A percentile compares a stretch with the other conserved stretches of the same genome.
Evolutionary conservation across 1,140 invertebrate genomes (phyloP).

Genomic region (Sitobion miscanthi): DNA sequence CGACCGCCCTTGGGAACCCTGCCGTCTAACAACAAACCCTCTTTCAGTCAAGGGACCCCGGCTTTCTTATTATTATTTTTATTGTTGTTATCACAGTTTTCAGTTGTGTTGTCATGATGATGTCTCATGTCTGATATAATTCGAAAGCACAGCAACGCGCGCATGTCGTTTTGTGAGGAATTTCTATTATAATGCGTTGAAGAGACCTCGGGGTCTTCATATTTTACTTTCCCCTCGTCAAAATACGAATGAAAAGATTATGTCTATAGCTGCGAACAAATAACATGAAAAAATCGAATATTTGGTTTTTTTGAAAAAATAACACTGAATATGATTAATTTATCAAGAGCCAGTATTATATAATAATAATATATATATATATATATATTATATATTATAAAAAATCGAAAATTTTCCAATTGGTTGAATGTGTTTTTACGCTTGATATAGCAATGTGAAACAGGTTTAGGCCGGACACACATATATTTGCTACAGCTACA

Average conservation of each 20-base stretch:
- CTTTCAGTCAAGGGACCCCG: neutral
- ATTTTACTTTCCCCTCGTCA: neutral
- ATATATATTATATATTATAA: neutral
- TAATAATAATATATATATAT: neutral
- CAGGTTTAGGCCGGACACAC: neutral
- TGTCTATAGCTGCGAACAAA: neutral
- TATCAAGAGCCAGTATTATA: neutral
- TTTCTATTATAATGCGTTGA: neutral
- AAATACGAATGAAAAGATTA: neutral
- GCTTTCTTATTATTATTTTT: neutral
- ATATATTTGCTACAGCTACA: neutral
- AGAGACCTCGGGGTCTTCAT: neutral
- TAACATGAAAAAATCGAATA: neutral
- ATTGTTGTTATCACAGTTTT: constrained; percentile 20
- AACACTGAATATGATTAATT: neutral
- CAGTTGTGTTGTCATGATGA: neutral
- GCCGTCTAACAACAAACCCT: constrained; percentile 27
- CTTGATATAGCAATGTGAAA: neutral
- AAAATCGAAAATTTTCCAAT: constrained; percentile 17
- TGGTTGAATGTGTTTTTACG: neutral
- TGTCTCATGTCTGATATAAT: neutral
- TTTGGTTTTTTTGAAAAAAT: neutral
- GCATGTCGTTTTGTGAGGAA: no score
- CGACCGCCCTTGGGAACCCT: constrained; percentile 45
- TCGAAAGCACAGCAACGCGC: neutral